Base-by-base conservation (phyloP, 2,113 vertebrate genomes). In the Procavia capensis region DNA sequence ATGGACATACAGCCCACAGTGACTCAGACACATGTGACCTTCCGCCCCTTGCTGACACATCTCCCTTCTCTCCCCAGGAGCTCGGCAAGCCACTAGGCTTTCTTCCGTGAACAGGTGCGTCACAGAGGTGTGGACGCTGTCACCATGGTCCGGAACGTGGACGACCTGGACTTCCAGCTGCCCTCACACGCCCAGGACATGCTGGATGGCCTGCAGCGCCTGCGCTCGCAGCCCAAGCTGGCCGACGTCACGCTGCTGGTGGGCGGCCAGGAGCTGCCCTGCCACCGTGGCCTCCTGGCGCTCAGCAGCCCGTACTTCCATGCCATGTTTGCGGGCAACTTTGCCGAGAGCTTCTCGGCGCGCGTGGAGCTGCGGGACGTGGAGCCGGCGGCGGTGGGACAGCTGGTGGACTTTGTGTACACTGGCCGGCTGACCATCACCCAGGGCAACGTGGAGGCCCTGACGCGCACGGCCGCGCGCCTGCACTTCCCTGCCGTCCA, bases 271-370 rank as follows among this genome's bases (percentile, higher is more conserved):
- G 99, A 99, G 96, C 99, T 99, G 96, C 99, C 99, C n/a, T 99
- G 99, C 96, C 99, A 99, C 98, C 99, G 99, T 0, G 96, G 99
- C 16, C 97, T 99, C 66, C 98, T 99, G 98, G 99, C 99, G 0
- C 99, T 99, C 76, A 99, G 99, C 98, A 99, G 99, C 97, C 98
- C 98, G 80, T 99, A 99, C 97, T 99, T 99, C 98, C 98, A 98
- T 1, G 99, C 99, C 95, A 99, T 99, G 99, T 99, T 99, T 88
- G 98, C 99, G 0, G 99, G 99, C 0, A 98, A 99, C 97, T 99
- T 99, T 0, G 97, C 99, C 0, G 99, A 99, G 98, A 99, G 99
- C 98, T 99, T 99, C 8, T 98, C 98, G 0, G 99, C 99, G 0
- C 99, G 98, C 0, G 99, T 99, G 97, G 99, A 99, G 98, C 98